Conservation (phyloP, 2,797 vertebrate species). For the Yasuhikotakia modesta region DNA sequence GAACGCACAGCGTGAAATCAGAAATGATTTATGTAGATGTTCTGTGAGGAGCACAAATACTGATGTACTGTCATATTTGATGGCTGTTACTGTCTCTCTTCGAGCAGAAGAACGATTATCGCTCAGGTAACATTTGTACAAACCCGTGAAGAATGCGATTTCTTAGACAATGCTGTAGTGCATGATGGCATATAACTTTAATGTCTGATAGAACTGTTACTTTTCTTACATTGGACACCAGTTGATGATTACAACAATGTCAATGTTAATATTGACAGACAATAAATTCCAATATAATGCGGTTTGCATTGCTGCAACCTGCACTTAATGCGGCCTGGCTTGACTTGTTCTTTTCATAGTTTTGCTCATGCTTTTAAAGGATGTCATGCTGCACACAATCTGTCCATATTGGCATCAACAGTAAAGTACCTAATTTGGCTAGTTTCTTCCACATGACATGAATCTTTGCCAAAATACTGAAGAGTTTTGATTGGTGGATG, state of each 20-base stretch:
- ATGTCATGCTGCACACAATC: slow-evolving; percentile 2
- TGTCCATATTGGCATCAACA: slow-evolving; percentile 1
- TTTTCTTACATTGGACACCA: background rate
- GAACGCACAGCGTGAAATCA: slow-evolving; percentile 70
- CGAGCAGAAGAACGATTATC: background rate
- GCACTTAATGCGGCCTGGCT: background rate
- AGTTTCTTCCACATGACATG: background rate
- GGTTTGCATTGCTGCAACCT: too few relatives aligned
- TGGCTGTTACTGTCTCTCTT: slow-evolving; percentile 65
- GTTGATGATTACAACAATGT: background rate
- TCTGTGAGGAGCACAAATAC: slow-evolving; percentile 53
- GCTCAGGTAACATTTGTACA: slow-evolving; percentile 11
- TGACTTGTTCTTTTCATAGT: background rate
- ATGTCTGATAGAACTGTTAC: too few relatives aligned
- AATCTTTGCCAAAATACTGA: background rate
- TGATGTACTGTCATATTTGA: slow-evolving; percentile 45
- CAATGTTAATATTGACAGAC: background rate
- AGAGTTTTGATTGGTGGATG: background rate
- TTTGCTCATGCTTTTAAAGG: background rate
- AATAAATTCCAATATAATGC: background rate
- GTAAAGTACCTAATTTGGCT: background rate
- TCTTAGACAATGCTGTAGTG: background rate
- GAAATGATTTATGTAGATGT: slow-evolving; percentile 69
- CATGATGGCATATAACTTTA: background rate
- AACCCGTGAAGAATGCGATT: background rate